phyloP scores from a whole-genome alignment of 2,888 invertebrate genomes.

The Epistrophe eligans region DNA sequence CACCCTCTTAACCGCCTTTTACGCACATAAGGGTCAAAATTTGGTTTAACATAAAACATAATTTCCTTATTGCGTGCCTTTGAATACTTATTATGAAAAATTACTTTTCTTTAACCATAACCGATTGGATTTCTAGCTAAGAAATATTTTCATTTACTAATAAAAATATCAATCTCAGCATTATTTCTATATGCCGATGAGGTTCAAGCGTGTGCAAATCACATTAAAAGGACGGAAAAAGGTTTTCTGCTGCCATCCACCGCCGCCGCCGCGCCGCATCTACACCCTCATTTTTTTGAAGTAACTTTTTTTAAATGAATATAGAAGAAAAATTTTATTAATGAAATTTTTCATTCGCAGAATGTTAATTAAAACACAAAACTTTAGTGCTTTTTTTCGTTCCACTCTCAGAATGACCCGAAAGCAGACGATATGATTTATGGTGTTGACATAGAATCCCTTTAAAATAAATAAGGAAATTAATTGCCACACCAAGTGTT shows the following conservation, averaged over 20 bases:
- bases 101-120: slow-evolving; percentile 18
- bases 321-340: background rate
- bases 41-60: slow-evolving; percentile 18
- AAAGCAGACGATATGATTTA: slow-evolving; percentile 54
- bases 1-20: slow-evolving; percentile 22
- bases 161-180: slow-evolving; percentile 65
- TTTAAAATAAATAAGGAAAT: slow-evolving; percentile 21
- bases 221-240: slow-evolving; percentile 43
- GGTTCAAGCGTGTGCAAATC: slow-evolving; percentile 44
- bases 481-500: slow-evolving; percentile 29
- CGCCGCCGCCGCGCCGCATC: no score
- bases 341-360: slow-evolving; percentile 37
- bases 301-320: background rate
- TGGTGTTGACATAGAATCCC: slow-evolving; percentile 29
- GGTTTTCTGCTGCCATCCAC: slow-evolving; percentile 37
- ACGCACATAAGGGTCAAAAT: slow-evolving; percentile 14
- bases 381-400: slow-evolving; percentile 45
- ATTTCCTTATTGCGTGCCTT: slow-evolving; percentile 32
- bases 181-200: slow-evolving; percentile 47
- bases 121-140: slow-evolving; percentile 38
- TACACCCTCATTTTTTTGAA: slow-evolving; percentile 57
- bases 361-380: slow-evolving; percentile 70
- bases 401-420: slow-evolving; percentile 41
- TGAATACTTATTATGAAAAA: slow-evolving; percentile 10
- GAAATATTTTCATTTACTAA: slow-evolving; percentile 28